Evolutionary conservation across 1,140 invertebrate genomes (phyloP).

Genomic region (Grapholita molesta): DNA sequence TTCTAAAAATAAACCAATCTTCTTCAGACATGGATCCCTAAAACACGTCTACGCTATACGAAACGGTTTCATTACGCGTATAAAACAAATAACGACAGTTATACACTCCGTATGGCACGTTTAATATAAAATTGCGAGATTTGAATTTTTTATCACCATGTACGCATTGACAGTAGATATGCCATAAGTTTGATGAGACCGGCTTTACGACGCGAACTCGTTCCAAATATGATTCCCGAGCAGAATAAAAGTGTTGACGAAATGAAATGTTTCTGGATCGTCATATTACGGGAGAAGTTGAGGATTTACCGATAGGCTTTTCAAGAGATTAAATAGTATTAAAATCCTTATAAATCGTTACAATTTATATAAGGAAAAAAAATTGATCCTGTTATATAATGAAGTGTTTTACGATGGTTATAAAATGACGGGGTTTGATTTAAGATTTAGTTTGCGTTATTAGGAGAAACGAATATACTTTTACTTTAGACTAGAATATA

Average conservation of each 20-base stretch:
- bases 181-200: slow-evolving; percentile 20
- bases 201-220: slow-evolving; percentile 35
- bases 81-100: slow-evolving; percentile 32
- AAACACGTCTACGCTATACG: background rate
- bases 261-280: slow-evolving; percentile 26
- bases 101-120: slow-evolving; percentile 28
- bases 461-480: too few relatives aligned
- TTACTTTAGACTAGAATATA: too few relatives aligned
- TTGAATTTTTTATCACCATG: slow-evolving; percentile 34
- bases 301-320: slow-evolving; percentile 21
- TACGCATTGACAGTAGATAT: slow-evolving; percentile 21
- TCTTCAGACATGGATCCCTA: background rate
- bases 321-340: slow-evolving; percentile 26
- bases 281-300: slow-evolving; percentile 16
- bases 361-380: slow-evolving; percentile 8
- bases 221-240: slow-evolving; percentile 34
- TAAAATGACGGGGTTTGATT: background rate
- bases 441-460: background rate
- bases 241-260: slow-evolving; percentile 28
- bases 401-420: background rate
- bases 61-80: slow-evolving; percentile 3
- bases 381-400: background rate
- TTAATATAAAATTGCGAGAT: slow-evolving; percentile 33
- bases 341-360: slow-evolving; percentile 20
- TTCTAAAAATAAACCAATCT: background rate